Evolutionary conservation across 2,888 invertebrate species (phyloP), one percentile per base, ranked within the genome.

Genomic region (Heliothis peltigera): DNA sequence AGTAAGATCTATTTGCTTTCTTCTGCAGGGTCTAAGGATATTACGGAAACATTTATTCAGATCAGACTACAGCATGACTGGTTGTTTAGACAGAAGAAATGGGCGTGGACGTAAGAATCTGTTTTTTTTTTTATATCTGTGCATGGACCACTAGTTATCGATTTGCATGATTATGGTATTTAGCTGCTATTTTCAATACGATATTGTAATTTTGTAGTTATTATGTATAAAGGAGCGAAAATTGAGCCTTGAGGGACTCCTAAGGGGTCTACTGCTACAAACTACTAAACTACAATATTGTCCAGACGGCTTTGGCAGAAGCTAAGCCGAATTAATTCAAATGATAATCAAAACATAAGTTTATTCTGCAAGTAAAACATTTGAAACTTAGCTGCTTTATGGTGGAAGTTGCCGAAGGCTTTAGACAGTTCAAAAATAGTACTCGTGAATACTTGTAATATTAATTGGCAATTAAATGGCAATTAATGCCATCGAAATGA

Each of bases 41-140:
- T 95, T 53, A 95, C 95, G 4, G 94, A 95, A 76, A 87, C 91
- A 4, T 95, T 95, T 64, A 93, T 95, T 77, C 94, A 95, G 77
- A 88, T 95, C 22, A 86, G 95, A 60, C 64, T 95, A 53, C 95
- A 95, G 81, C 89, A 95, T 65, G 95, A 95, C 69, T 92, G 92
- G 91, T 70, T 95, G 69, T 95, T 95, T 69, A 88, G 89, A 72
- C 90, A 92, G 73, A 90, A 87, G 67, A 91, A 92, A 78, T 92
- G 92, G 88, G 91, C 93, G 21, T 95, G 95, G 95, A 92, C 90
- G 95, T 95, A 84, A 90, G 93, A 85, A n/a, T n/a, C n/a, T n/a
- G n/a, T n/a, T n/a, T n/a, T 42, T 49, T 15, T 25, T 10, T n/a
- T 55, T 44, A 49, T 39, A 32, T 25, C 6, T n/a, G 35, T 28